Evolutionary conservation across 1,140 invertebrate species (phyloP), one percentile per base, ranked within the genome.

Genomic region (Brachystomella parvula): DNA sequence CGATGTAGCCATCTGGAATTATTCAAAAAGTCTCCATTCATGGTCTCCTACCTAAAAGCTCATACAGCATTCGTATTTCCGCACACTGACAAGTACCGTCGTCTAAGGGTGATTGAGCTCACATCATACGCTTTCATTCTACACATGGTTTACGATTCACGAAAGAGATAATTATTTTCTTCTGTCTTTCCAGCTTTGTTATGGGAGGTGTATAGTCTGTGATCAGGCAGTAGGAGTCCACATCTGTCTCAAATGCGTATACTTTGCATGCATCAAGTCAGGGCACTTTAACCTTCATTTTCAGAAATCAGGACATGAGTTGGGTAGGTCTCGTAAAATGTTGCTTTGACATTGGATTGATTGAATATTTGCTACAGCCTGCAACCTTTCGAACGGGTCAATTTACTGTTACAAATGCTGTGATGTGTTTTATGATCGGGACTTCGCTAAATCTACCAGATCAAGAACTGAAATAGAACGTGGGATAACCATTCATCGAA

Each of bases 191-290:
- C 21, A 72, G 71, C 53, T 60, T 24, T 2, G 26, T 1, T 28
- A 70, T 24, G 49, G 53, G 2, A 66, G 59, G 39, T 73, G 71
- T 65, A 63, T 64, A 31, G 9, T 28, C 0, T 73, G 71, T 35
- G 24, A 57, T 21, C 33, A 28, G 15, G 28, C 66, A 2, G 67
- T 70, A 28, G 69, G 68, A 28, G 47, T 64, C 31, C n/a, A 94
- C 64, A 90, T 94, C 30, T 96, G 94, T 78, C 79, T 96, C 29
- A 87, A 92, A 69, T 96, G 94, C 80, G 89, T 94, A 70, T 94
- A 85, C 78, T 92, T 96, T 79, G 92, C 89, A 26, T 96, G 94
- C 77, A 89, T 90, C 71, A 82, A 79, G 58, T 82, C 84, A 33
- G 82, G 82, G 62, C 92, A 95, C 75, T 91, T 94, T 71, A 86